Evolutionary conservation across 2,888 invertebrate species (phyloP).

Genomic region (Mayetiola destructor): DNA sequence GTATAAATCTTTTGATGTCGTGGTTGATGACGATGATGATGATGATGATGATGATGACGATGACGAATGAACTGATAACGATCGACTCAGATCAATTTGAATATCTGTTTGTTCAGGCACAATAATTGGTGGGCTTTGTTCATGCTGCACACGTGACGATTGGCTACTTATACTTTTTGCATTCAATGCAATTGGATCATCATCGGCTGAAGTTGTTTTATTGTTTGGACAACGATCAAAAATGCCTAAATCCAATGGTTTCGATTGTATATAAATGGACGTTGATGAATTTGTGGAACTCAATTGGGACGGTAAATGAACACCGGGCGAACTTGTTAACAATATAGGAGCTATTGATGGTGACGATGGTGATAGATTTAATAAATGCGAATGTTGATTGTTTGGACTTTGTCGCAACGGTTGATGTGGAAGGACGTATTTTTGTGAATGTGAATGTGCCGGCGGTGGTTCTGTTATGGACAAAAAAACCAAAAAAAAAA

Average conservation of each 20-base stretch:
- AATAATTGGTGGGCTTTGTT: too few relatives aligned
- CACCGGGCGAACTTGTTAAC: slow-evolving; percentile 19
- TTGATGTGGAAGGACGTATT: slow-evolving; percentile 34
- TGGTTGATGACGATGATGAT: slow-evolving; percentile 19
- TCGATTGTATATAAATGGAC: slow-evolving; percentile 50
- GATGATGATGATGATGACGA: slow-evolving; percentile 19
- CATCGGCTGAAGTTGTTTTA: slow-evolving; percentile 32
- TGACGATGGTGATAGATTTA: slow-evolving; percentile 35
- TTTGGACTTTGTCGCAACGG: slow-evolving; percentile 36
- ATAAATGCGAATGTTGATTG: slow-evolving; percentile 29
- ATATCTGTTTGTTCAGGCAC: too few relatives aligned
- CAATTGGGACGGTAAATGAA: slow-evolving; percentile 20
- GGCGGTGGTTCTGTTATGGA: slow-evolving; percentile 40
- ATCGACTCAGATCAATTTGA: too few relatives aligned
- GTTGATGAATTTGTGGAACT: slow-evolving; percentile 22
- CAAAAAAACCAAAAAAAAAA: too few relatives aligned
- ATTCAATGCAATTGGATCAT: slow-evolving; percentile 41
- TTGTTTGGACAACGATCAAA: slow-evolving; percentile 34
- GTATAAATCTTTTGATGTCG: slow-evolving; percentile 19
- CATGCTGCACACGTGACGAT: slow-evolving; percentile 29
- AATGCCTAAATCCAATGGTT: slow-evolving; percentile 63
- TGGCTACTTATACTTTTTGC: slow-evolving; percentile 50
- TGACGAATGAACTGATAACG: neutral
- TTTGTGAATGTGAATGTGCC: slow-evolving; percentile 35
- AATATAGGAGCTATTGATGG: slow-evolving; percentile 36